A percentile compares a stretch with the other conserved stretches of the same genome.
Conservation (phyloP, 53 echinoderm and acorn worm genomes). For the Antedon mediterranea region DNA sequence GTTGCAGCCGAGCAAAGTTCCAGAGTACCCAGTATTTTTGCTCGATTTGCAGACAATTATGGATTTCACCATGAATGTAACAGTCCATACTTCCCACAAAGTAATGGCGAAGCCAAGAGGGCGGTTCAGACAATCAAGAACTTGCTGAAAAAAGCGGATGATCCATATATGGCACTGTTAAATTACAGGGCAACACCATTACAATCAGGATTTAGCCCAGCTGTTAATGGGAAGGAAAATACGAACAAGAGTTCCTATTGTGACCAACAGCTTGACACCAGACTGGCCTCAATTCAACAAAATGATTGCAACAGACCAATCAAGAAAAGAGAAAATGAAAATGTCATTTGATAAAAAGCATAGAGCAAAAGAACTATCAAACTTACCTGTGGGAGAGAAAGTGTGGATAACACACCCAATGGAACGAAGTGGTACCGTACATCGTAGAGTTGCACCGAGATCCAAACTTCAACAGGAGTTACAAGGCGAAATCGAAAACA, state of each 20-base stretch:
- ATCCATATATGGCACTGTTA: not conserved
- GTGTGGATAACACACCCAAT: too few species aligned
- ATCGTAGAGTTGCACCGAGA: too few species aligned
- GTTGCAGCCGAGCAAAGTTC: too few species aligned
- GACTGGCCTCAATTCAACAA: not conserved
- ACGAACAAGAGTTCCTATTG: constrained; percentile 11
- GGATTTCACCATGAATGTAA: not conserved
- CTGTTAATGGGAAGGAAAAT: constrained; percentile 18
- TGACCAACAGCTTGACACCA: not conserved
- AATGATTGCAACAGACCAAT: too few species aligned
- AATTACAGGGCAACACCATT: not conserved
- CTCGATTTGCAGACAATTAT: not conserved
- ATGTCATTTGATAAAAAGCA: too few species aligned
- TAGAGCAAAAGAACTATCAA: too few species aligned
- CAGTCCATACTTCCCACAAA: not conserved
- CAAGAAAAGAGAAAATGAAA: too few species aligned
- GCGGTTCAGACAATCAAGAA: not conserved
- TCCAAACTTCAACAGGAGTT: not conserved
- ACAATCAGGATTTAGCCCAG: not conserved
- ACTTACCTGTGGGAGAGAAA: too few species aligned
- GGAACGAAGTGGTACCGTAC: too few species aligned
- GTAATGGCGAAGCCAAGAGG: not conserved
- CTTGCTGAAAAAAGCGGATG: not conserved
- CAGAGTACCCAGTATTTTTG: not conserved
- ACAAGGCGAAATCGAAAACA: not conserved